Percentiles rank a stretch among this genome's conserved stretches.
Conservation (phyloP, 64 coral and sea anemone genomes). For the Montipora sp. region DNA sequence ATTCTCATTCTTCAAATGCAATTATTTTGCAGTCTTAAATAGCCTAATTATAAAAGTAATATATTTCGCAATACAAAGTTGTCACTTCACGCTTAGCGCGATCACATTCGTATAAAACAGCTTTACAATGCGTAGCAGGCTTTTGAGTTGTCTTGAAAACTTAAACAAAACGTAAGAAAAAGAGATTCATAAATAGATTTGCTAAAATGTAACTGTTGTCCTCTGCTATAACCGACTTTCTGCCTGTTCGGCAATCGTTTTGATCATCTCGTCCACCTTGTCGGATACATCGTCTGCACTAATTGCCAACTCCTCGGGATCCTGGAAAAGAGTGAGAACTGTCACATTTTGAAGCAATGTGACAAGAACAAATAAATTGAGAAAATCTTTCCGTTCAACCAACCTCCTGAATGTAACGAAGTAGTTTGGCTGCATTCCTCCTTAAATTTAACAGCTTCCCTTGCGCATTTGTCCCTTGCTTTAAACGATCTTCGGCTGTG, state of each 20-base stretch:
- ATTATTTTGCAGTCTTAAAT: slow-evolving; percentile 6
- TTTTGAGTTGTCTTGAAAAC: not conserved
- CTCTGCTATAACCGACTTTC: not conserved
- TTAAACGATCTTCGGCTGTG: slow-evolving; percentile 26
- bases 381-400: not conserved
- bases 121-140: too few species aligned
- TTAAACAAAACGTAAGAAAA: slow-evolving; percentile 4
- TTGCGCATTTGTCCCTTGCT: not conserved
- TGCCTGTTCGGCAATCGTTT: slow-evolving; percentile 33
- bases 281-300: slow-evolving; percentile 44
- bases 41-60: slow-evolving; percentile 40
- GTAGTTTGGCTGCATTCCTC: slow-evolving; percentile 50
- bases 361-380: not conserved
- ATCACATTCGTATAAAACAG: not conserved
- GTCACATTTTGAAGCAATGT: too few species aligned
- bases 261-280: slow-evolving; percentile 55
- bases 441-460: slow-evolving; percentile 42
- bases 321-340: not conserved
- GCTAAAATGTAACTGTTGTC: not conserved
- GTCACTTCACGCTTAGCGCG: slow-evolving; percentile 5
- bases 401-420: slow-evolving; percentile 59
- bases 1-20: not conserved
- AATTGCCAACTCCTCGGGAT: slow-evolving; percentile 43
- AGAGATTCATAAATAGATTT: not conserved
- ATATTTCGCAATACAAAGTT: not conserved